Evolutionary conservation across 35 echinoderm and acorn worm species (phyloP), one percentile per base, ranked within the genome.

Genomic region (Amphiura filiformis): DNA sequence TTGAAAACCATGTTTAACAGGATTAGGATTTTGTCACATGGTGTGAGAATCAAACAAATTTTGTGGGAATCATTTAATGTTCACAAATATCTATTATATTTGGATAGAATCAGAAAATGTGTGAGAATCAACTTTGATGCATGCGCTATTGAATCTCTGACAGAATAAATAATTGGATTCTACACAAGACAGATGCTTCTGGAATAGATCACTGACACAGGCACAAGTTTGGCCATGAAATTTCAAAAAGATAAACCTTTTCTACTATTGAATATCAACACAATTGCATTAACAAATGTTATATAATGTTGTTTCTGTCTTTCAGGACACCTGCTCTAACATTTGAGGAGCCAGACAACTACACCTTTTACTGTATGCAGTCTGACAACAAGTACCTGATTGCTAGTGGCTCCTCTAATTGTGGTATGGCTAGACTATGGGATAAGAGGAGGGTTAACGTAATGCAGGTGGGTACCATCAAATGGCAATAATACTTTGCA

Each of bases 341-440:
- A 57, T 81, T 82, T 56, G 87, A 89, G 41, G 87, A 89, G 31
- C 47, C 61, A 22, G 78, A 89, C 56, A 80, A 89, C 79, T 82
- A 80, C 32, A 79, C 87, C 26, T 36, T 89, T 34, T 89, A 89
- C 38, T 81, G 87, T 65, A 33, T 89, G 28, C 87, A 82, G 56
- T 81, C 78, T 36, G 79, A 89, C 56, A 57, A 80, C 36, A 56
- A 65, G 3, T 81, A 82, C 75, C 79, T 89, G 32, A 89, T 89
- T 1, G 87, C 87, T 23, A 81, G 77, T 0, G 87, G 87, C 13
- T 81, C 87, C 26, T 41, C 47, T n/a, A 78, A 57, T 30, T 89
- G 56, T 80, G 79, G 87, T 39, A 80, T 89, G 35, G 87, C 57
- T 37, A 89, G 87, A 78, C 75, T 89, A 3, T 89, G 87, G 87